Evolutionary conservation across 2,888 invertebrate species (phyloP).

Genomic region (Ophion obscuratus): DNA sequence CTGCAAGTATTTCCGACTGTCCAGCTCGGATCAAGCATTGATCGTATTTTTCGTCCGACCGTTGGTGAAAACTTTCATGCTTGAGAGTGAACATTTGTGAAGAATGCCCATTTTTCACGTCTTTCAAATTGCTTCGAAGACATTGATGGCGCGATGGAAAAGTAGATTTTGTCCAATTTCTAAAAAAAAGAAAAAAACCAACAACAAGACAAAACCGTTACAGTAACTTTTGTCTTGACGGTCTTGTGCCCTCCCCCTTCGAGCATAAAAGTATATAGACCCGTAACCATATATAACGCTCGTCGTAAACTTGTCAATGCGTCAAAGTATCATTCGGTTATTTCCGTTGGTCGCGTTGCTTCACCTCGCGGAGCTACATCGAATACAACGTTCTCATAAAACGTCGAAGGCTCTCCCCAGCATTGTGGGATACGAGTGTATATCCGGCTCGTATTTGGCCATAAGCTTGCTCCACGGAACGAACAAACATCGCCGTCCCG

Average conservation of each 20-base stretch:
- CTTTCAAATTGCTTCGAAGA: neutral
- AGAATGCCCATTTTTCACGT: neutral
- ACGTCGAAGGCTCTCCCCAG: conserved; percentile 13
- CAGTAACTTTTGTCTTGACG: neutral
- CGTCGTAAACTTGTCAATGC: conserved; percentile 63
- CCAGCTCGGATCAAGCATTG: neutral
- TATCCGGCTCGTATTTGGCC: conserved; percentile 4
- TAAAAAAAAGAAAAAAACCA: neutral
- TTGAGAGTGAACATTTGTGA: neutral
- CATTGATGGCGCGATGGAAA: neutral
- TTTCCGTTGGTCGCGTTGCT: conserved; percentile 38
- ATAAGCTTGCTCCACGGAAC: conserved; percentile 47
- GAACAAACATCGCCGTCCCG: conserved; percentile 39
- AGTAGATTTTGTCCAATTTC: neutral
- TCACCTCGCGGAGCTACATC: conserved; percentile 20
- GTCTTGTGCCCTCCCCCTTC: neutral
- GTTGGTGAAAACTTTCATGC: neutral
- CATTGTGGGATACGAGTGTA: conserved; percentile 26
- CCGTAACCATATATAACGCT: conserved; percentile 44
- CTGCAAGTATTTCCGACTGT: no score
- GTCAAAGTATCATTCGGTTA: conserved; percentile 43
- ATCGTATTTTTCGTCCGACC: neutral
- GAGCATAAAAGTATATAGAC: neutral
- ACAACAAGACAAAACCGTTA: neutral
- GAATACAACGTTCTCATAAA: conserved; percentile 53